Percentiles rank a stretch among this genome's conserved stretches.
These are phyloP conservation scores for Heliconius cydno DNA, from an alignment of 2,888 invertebrate species.

Conservation along the genomic window DNA sequence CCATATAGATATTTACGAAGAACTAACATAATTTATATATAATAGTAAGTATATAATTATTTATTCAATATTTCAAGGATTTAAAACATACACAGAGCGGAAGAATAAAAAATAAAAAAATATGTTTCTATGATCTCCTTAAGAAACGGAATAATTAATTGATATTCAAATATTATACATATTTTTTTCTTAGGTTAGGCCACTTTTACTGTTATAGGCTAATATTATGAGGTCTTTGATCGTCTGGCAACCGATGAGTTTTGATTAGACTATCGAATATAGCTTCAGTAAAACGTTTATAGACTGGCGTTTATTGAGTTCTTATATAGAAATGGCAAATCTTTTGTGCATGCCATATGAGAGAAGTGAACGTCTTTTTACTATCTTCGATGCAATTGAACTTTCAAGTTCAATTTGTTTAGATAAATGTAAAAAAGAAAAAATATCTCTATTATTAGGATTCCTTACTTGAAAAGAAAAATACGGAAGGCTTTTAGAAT, in stretches of 20 bases:
- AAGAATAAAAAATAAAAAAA: too few species aligned
- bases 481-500: too few species aligned
- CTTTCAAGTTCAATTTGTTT: not conserved
- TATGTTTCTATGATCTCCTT: too few species aligned
- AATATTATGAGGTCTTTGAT: constrained; percentile 15
- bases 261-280: constrained; percentile 15
- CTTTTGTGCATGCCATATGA: constrained; percentile 1
- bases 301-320: not conserved
- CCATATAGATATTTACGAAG: not conserved
- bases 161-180: not conserved
- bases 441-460: not conserved
- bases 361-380: not conserved
- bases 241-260: constrained; percentile 11
- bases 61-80: too few species aligned
- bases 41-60: too few species aligned
- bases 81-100: too few species aligned
- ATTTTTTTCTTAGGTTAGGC: not conserved
- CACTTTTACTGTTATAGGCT: not conserved
- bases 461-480: too few species aligned
- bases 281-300: constrained; percentile 1
- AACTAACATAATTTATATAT: not conserved
- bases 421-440: not conserved
- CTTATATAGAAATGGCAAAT: not conserved
- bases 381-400: not conserved
- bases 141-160: not conserved